Conservation (phyloP, 2,113 vertebrate genomes). For the Sterna hirundo region DNA sequence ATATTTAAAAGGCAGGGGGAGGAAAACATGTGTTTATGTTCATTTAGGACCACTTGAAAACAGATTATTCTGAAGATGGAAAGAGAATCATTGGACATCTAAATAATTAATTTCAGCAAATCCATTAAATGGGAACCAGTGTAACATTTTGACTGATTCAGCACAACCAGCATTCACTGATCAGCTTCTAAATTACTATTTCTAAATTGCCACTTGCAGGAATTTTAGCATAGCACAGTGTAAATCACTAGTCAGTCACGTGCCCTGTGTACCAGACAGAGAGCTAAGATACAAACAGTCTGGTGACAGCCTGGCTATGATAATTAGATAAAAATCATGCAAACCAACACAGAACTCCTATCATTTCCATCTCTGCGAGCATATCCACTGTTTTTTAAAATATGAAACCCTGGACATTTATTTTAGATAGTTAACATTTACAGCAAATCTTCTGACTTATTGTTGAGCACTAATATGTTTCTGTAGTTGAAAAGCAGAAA, state of each 20-base stretch:
- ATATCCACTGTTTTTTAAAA: neutral
- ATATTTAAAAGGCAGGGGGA: slow-evolving; percentile 17
- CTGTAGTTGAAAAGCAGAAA: neutral
- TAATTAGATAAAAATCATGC: slow-evolving; percentile 34
- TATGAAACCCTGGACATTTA: neutral
- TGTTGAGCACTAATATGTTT: neutral
- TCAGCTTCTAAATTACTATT: slow-evolving; percentile 52
- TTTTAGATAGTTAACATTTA: slow-evolving; percentile 20
- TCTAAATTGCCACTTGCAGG: slow-evolving; percentile 60
- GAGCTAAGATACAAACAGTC: slow-evolving; percentile 8
- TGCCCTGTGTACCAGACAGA: neutral
- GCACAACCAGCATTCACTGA: slow-evolving; percentile 57
- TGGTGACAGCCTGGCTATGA: slow-evolving; percentile 14
- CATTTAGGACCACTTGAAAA: slow-evolving; percentile 24
- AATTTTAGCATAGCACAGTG: slow-evolving; percentile 36
- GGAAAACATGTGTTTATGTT: neutral
- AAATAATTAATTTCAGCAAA: slow-evolving; percentile 68
- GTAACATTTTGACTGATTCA: slow-evolving; percentile 68
- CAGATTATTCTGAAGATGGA: slow-evolving; percentile 37
- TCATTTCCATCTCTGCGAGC: neutral
- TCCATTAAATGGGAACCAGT: slow-evolving; percentile 40
- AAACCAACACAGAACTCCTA: neutral
- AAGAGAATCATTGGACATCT: slow-evolving; percentile 41
- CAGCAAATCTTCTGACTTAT: neutral
- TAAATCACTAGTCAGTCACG: slow-evolving; percentile 54